phyloP scores from a whole-genome alignment of 1,140 invertebrate species.

The Hylaeus anthracinus region DNA sequence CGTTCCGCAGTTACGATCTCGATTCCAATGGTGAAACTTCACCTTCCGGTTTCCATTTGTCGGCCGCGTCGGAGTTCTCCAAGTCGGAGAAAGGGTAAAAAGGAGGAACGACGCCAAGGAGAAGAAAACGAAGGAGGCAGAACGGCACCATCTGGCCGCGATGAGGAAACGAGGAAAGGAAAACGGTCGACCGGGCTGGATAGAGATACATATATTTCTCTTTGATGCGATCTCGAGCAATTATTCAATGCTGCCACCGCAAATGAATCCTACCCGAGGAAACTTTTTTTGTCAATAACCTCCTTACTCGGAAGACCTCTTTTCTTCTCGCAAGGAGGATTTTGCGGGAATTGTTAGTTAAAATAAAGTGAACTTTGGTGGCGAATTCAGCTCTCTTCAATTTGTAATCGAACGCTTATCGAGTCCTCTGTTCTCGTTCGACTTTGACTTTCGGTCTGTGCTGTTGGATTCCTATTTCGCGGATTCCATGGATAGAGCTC shows the following conservation, averaged over 20 bases:
- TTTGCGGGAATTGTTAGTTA: too few species aligned
- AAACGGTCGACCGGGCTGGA: not conserved
- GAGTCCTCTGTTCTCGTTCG: not conserved
- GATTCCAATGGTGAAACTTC: not conserved
- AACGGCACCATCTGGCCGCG: constrained; percentile 18
- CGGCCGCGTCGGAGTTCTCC: not conserved
- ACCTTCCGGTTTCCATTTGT: not conserved
- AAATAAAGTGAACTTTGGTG: too few species aligned
- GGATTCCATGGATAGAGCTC: not conserved
- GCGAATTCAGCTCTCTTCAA: too few species aligned
- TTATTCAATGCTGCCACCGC: constrained; percentile 28
- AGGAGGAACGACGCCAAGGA: not conserved
- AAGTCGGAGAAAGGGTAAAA: not conserved
- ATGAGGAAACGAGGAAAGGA: constrained; percentile 1
- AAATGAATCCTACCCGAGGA: not conserved
- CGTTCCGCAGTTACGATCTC: not conserved
- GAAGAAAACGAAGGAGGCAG: not conserved
- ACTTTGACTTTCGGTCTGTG: not conserved
- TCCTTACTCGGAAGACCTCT: too few species aligned
- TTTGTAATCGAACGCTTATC: too few species aligned
- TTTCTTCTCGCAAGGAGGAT: too few species aligned
- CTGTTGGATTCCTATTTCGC: not conserved
- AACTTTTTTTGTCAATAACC: too few species aligned
- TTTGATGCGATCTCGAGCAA: constrained; percentile 36
- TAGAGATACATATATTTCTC: constrained; percentile 43